Percentiles rank a stretch among this genome's conserved stretches.
phyloP scores from a whole-genome alignment of 2,888 invertebrate genomes.

The Periphyllus acericola region DNA sequence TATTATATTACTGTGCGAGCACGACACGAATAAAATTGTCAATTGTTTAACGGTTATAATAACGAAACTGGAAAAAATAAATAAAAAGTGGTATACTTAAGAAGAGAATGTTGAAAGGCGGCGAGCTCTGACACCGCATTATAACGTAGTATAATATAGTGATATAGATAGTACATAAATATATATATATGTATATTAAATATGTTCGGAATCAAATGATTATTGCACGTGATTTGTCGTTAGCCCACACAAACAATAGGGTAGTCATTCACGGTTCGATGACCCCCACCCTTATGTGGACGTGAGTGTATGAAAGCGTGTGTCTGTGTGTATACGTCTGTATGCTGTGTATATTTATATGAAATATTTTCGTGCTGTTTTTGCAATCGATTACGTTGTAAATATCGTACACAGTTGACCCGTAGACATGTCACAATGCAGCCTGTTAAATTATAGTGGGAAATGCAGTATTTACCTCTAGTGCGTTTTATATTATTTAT shows the following conservation, averaged over 20 bases:
- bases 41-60: constrained; percentile 27
- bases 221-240: constrained; percentile 17
- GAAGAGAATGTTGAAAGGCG: neutral
- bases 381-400: constrained; percentile 35
- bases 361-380: constrained; percentile 38
- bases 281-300: constrained; percentile 20
- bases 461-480: constrained; percentile 54
- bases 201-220: neutral
- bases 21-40: constrained; percentile 43
- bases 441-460: constrained; percentile 58
- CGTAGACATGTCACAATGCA: constrained; percentile 40
- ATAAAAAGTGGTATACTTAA: neutral
- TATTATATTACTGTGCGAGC: constrained; percentile 27
- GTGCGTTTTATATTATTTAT: constrained; percentile 55
- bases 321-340: neutral
- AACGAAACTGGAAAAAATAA: neutral
- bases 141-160: neutral
- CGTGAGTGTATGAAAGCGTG: neutral
- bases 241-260: constrained; percentile 22
- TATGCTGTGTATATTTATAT: neutral
- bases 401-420: constrained; percentile 36
- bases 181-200: neutral
- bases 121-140: neutral
- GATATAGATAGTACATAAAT: neutral
- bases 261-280: constrained; percentile 32